phyloP scores from a whole-genome alignment of 35 echinoderm and acorn worm species.

The Strongylocentrotus purpuratus region DNA sequence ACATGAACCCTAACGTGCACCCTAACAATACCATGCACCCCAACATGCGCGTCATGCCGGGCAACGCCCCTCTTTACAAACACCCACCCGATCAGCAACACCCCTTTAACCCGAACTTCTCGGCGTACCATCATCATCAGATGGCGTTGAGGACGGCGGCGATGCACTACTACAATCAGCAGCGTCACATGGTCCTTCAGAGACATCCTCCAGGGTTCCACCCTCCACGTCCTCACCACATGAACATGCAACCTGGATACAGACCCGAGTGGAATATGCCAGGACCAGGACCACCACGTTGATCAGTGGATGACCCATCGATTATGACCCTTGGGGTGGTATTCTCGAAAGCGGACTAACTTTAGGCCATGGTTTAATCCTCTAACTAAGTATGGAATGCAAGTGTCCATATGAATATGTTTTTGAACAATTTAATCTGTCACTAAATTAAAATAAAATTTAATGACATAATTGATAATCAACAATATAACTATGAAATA shows the following conservation, averaged over 20 bases:
- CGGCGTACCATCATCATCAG: not conserved
- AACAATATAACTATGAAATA: no score
- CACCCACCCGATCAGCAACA: not conserved
- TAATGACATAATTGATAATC: no score
- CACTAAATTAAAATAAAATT: no score
- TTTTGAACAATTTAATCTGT: no score
- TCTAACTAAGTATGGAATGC: no score
- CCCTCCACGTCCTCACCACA: not conserved
- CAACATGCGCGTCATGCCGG: not conserved
- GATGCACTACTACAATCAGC: not conserved
- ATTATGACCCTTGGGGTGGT: no score
- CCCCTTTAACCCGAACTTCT: not conserved
- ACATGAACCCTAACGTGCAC: not conserved
- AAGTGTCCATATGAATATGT: no score
- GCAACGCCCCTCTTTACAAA: not conserved
- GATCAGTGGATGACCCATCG: not conserved
- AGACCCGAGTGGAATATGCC: slow-evolving; percentile 12
- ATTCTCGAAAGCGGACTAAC: no score
- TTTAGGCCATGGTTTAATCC: no score
- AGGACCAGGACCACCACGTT: not conserved
- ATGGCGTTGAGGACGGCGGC: not conserved
- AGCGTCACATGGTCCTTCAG: not conserved
- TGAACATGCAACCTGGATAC: slow-evolving; percentile 9
- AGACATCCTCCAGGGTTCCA: slow-evolving; percentile 7
- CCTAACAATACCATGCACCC: not conserved